Base-by-base conservation (phyloP, 2,113 vertebrate genomes). In the Cygnus buccinator region DNA sequence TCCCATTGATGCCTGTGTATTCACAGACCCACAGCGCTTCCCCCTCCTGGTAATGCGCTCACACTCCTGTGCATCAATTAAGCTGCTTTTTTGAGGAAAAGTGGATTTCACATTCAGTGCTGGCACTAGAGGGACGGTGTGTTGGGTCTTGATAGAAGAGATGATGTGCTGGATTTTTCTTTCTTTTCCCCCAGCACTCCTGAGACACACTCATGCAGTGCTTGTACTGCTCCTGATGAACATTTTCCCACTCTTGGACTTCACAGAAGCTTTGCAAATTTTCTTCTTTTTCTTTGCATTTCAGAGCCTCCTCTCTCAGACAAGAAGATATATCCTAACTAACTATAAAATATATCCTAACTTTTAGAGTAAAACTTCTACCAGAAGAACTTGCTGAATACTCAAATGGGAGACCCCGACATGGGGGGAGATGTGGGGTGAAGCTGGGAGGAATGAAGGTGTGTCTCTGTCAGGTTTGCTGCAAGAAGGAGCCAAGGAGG, bases 21-120 rank as follows among this genome's bases (percentile, higher is more conserved):
- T 31, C n/a, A 57, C 20, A 41, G 10, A 72, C 16, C 13, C 61
- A 44, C 20, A 65, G 33, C 0, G 0, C 21, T 83, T 70, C 20
- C 29, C 26, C 31, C 43, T 86, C 48, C 17, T 3, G 7, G 35
- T 78, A 81, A 91, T 44, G 50, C 75, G 68, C 68, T 95, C 71
- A 61, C 54, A 46, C 14, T 84, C 67, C 77, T 39, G 35, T 59
- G 62, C 62, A 46, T 66, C 86, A 90, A 46, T 93, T 91, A 94
- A 81, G 70, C 75, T 87, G 76, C 43, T 82, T 91, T 94, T 74
- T 57, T 58, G 54, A 97, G 65, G 57, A 89, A 82, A 93, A 97
- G 54, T 74, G 63, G 46, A 74, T 93, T 91, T 92, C 58, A 43
- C 39, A 13, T 63, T 84, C 63, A 65, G 72, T 87, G 74, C 65